Evolutionary conservation across 2,113 vertebrate species (phyloP), one percentile per base, ranked within the genome.

Genomic region (Sceloporus tristichus): DNA sequence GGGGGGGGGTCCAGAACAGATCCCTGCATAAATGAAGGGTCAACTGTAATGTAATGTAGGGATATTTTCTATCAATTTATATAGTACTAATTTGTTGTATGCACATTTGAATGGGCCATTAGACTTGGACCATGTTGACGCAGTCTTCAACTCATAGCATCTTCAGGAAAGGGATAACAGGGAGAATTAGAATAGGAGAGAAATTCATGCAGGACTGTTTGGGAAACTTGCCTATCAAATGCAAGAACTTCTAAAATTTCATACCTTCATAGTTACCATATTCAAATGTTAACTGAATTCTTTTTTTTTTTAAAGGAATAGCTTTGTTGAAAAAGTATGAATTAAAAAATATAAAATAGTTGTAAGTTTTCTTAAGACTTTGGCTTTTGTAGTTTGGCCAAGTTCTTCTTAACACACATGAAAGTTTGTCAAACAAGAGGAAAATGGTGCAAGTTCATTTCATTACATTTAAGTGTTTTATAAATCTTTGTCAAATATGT

Each of bases 271-370:
- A 25, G 25, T 10, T 27, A 53, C 21, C 11, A 25, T 48, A 29
- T 38, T 48, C 25, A 80, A 62, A 38, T n/a, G 1, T 23, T 76
- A 83, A 7, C 48, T 48, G 5, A 48, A 48, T 48, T 48, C 34
- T 34, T 34, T 66, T 25, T 29, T 79, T 29, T n/a, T 16, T 79
- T 62, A 38, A 38, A 80, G 38, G 2, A 9, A 14, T 21, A 38
- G 19, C 13, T 2, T 21, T 21, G 34, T 62, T 34, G n/a, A 80
- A 62, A 48, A 48, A n/a, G 71, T n/a, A 38, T 74, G 34, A n/a
- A 19, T 21, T 5, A 48, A 53, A 90, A 90, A 92, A 53, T 8
- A 68, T 66, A 90, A 89, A 81, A 62, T 16, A 29, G 27, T 59
- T 29, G 13, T 16, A 29, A 54, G 54, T 38, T 11, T 56, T 70